Evolutionary conservation across 2,888 invertebrate species (phyloP).

Genomic region (Camponotus fellah): DNA sequence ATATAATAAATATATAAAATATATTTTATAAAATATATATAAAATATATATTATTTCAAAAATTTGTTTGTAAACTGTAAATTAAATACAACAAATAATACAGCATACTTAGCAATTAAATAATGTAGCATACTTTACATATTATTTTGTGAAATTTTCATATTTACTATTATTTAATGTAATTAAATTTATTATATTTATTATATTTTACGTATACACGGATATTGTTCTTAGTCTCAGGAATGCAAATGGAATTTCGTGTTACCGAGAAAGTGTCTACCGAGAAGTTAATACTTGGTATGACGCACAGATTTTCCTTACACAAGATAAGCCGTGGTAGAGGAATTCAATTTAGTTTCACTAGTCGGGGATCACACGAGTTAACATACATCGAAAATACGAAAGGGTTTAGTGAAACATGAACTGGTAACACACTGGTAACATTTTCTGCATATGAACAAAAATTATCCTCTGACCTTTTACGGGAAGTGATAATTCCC

Average conservation of each 20-base stretch:
- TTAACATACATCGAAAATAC: constrained; percentile 35
- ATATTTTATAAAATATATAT: background rate
- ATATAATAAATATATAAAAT: too few relatives aligned
- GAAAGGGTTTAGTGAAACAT: constrained; percentile 44
- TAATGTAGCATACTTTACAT: background rate
- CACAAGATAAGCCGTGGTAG: background rate
- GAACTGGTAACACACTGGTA: constrained; percentile 12
- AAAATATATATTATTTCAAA: too few relatives aligned
- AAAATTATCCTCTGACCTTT: constrained; percentile 35
- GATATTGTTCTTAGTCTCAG: background rate
- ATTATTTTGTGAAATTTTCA: background rate
- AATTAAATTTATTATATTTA: background rate
- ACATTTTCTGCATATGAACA: background rate
- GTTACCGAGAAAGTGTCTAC: background rate
- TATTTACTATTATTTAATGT: background rate
- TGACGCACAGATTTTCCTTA: constrained; percentile 22
- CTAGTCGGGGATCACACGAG: background rate
- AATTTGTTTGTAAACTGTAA: too few relatives aligned
- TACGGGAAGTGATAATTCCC: background rate
- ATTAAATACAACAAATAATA: too few relatives aligned
- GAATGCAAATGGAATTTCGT: background rate
- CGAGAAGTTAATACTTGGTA: background rate
- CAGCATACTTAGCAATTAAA: background rate
- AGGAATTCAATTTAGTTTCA: constrained; percentile 57
- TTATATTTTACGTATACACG: background rate